Base-by-base conservation (phyloP, 2,888 invertebrate species). In the Flexamia atlantica region DNA sequence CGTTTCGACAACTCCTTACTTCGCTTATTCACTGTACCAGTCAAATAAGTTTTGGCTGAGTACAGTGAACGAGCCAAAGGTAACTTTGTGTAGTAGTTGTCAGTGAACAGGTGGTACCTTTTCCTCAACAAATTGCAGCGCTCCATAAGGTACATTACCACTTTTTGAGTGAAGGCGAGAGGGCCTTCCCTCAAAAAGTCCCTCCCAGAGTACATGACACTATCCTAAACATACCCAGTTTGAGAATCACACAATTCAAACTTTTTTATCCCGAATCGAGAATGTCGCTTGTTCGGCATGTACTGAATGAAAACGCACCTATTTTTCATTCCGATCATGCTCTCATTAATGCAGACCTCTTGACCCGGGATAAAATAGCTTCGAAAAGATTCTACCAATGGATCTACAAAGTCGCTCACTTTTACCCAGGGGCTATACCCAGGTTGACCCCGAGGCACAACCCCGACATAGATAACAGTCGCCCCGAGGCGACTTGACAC, bases 271-370 rank as follows among this genome's bases (percentile, higher is more conserved):
- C 79, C 57, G 50, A 74, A 82, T 14, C 82, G 60, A 23, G 68
- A 28, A 46, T 76, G 82, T 72, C 81, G 20, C 42, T 84, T 64
- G 53, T 82, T 74, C 28, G 50, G 79, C 74, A 84, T 79, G 57
- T 79, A 82, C 36, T 79, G 46, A 30, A 84, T 81, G 23, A 60
- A 81, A 17, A 68, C 23, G 60, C 82, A 83, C 36, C 80, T 12
- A 68, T 83, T 83, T n/a, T 83, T 83, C 68, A 83, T 83, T 0
- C 83, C 83, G 20, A 83, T 83, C 79, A 83, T 68, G 80, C 64
- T 80, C 32, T 83, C 83, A 83, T 83, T 68, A 28, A 83, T 53
- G 30, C 80, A 83, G 28, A 83, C 28, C 20, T 83, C 80, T 83
- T 83, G 83, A 10, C 23, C n/a, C 68, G 83, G 79, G 0, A 32